Evolutionary conservation across 1,140 invertebrate genomes (phyloP).

Genomic region (Pollicipes pollicipes): DNA sequence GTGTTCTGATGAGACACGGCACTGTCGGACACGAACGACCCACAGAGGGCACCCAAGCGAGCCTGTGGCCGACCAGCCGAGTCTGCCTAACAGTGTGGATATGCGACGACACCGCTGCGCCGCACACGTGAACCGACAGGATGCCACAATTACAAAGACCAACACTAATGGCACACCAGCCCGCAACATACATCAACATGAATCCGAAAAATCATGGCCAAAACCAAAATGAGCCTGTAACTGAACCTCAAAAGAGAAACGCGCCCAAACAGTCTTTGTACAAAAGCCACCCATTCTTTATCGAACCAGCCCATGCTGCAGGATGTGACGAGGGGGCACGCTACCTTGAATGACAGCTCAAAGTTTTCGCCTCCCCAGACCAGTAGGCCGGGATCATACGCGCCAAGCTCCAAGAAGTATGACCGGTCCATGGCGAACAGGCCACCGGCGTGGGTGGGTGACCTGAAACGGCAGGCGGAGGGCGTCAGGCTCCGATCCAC

Average conservation of each 20-base stretch:
- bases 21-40: neutral
- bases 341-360: conserved; percentile 86
- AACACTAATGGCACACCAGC: no score
- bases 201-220: no score
- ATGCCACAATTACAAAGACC: no score
- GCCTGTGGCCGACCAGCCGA: neutral
- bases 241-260: no score
- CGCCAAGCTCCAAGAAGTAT: conserved; percentile 89
- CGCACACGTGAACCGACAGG: neutral
- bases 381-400: conserved; percentile 68
- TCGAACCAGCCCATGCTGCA: no score
- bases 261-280: no score
- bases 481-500: no score
- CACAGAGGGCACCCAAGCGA: neutral
- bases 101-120: neutral
- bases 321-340: no score
- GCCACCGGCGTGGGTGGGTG: conserved; percentile 79
- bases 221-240: no score
- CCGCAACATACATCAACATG: no score
- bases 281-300: no score
- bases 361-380: conserved; percentile 79
- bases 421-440: conserved; percentile 93
- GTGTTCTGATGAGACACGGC: conserved; percentile 8
- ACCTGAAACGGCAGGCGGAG: conserved; percentile 27
- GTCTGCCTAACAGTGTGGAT: neutral